Conservation (phyloP, 2,797 vertebrate species). For the Melopsittacus undulatus region DNA sequence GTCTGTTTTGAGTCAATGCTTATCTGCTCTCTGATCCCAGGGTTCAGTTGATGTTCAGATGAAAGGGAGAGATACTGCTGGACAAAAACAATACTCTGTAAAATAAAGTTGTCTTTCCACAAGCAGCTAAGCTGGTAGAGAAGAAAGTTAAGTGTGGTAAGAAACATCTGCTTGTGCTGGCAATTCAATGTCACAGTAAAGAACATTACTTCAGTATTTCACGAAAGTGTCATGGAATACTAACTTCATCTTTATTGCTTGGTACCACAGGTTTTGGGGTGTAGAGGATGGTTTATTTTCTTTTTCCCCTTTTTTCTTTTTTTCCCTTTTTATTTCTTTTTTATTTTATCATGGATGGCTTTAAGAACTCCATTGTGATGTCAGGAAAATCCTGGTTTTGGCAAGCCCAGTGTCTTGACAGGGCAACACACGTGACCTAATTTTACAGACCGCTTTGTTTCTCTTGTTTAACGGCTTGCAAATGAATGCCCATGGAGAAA, state of each 20-base stretch:
- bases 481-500: constrained; percentile 53
- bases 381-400: not conserved
- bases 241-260: not conserved
- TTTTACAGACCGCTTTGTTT: constrained; percentile 39
- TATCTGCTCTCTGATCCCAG: not conserved
- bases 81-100: not conserved
- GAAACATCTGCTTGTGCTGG: not conserved
- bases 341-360: not conserved
- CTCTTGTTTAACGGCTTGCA: constrained; percentile 10
- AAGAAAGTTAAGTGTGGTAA: not conserved
- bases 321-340: not conserved
- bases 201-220: not conserved
- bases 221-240: not conserved
- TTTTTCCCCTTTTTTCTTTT: accelerated
- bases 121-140: not conserved
- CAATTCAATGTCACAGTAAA: not conserved
- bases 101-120: not conserved
- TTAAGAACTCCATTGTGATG: not conserved
- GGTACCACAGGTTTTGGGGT: not conserved
- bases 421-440: not conserved
- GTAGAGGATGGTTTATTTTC: accelerated
- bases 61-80: not conserved
- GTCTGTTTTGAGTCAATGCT: not conserved
- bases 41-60: not conserved
- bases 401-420: not conserved